Conservation (phyloP, 2,797 vertebrate genomes). For the Euphonia xanthogaster region DNA sequence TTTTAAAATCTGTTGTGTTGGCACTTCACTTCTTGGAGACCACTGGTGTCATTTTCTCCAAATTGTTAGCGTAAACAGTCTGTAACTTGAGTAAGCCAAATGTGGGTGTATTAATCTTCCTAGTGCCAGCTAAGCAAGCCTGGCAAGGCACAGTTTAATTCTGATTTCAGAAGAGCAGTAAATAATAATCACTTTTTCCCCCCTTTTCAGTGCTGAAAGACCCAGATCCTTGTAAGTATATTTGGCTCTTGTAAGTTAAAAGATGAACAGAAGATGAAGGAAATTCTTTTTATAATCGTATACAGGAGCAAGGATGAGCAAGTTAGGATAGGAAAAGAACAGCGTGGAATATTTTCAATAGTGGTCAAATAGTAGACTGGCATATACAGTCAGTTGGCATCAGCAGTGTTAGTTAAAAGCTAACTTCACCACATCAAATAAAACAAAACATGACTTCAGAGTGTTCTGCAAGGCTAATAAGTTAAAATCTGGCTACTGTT, state of each 20-base stretch:
- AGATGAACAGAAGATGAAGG: not conserved
- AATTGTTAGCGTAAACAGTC: constrained; percentile 68
- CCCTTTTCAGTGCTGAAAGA: not conserved
- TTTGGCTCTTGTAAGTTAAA: constrained; percentile 16
- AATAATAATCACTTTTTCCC: not conserved
- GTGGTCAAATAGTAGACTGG: not conserved
- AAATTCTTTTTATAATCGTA: not conserved
- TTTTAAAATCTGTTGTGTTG: constrained; percentile 62
- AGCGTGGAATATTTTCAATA: not conserved
- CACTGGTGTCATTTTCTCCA: constrained; percentile 66
- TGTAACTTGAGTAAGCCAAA: constrained; percentile 65
- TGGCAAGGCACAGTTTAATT: constrained; percentile 51
- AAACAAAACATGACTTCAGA: not conserved
- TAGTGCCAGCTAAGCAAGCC: constrained; percentile 61
- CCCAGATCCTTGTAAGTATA: not conserved
- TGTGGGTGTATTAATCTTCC: constrained; percentile 62
- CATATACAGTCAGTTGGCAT: not conserved
- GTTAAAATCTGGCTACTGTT: not conserved
- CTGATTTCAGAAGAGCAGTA: constrained; percentile 33
- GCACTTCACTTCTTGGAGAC: constrained; percentile 62
- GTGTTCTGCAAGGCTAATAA: not conserved
- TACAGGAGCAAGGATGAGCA: not conserved
- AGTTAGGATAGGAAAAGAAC: not conserved
- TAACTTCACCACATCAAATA: not conserved
- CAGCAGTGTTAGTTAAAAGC: not conserved